phyloP scores from a whole-genome alignment of 2,113 vertebrate genomes.

The Ophiodon elongatus region DNA sequence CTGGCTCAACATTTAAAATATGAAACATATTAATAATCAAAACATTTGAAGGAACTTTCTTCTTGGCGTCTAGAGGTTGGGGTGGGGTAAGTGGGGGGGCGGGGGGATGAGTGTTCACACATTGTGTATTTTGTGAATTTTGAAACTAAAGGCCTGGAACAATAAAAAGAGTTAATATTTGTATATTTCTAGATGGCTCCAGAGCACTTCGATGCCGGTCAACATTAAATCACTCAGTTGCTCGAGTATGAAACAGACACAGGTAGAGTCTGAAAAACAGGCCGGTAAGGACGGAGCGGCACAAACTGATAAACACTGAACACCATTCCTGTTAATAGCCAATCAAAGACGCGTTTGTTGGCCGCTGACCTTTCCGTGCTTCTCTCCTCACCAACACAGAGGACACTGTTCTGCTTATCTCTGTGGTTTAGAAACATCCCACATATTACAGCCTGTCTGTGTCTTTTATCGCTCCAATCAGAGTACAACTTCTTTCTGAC shows the following conservation, averaged over 20 bases:
- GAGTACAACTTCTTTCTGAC: conserved; percentile 54
- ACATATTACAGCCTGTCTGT: not conserved
- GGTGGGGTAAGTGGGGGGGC: too few relatives aligned
- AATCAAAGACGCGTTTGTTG: not conserved
- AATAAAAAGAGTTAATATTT: not conserved
- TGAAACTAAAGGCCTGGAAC: not conserved
- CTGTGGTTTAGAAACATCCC: not conserved
- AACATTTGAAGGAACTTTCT: not conserved
- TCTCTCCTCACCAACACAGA: not conserved
- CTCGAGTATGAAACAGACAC: not conserved
- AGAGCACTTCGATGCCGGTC: not conserved
- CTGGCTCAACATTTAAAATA: not conserved
- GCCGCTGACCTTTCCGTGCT: not conserved
- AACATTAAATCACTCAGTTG: not conserved
- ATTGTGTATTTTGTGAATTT: not conserved
- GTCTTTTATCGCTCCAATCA: not conserved
- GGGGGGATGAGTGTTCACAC: not conserved
- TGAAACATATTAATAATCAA: not conserved
- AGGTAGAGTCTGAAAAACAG: too few relatives aligned
- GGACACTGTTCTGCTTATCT: not conserved
- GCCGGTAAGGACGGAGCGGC: not conserved
- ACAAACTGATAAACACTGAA: not conserved
- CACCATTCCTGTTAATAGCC: not conserved
- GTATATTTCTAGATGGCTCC: not conserved
- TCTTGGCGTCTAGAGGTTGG: too few relatives aligned